Base-by-base conservation (phyloP, 2,113 vertebrate genomes). In the Microcebus tavaratra region DNA sequence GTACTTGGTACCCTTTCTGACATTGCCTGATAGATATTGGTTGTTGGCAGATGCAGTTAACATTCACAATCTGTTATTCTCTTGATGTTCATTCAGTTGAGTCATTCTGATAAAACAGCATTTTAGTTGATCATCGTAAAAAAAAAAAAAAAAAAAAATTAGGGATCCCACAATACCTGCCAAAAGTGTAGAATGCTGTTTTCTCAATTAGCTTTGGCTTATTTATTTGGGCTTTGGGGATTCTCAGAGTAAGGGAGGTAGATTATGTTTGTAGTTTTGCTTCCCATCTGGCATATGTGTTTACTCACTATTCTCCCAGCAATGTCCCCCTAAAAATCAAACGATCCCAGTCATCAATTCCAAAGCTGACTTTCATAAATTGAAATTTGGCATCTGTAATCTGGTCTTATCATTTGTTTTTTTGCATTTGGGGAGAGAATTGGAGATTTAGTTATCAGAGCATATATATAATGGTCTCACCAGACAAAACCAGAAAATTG, bases 401-500 rank as follows among this genome's bases (percentile, higher is more conserved):
- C 21, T 45, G 23, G 61, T 88, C 81, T 68, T 34, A 8, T 50
- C 31, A 48, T 34, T 20, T 55, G 17, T 55, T 53, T 39, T 87
- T 50, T 63, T 90, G 23, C 1, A 5, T 76, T 61, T 92, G n/a
- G 25, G 18, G 67, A 6, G n/a, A 48, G 36, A 68, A 90, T 25
- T 84, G 25, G 81, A 90, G n/a, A 73, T 94, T 45, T 59, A 48
- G 17, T 88, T 78, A 81, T 31, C 57, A 76, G 20, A 53, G 31
- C 1, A 0, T 90, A 39, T 90, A 18, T 61, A 39, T 48, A 99
- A 99, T 0, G 99, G 99, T 85, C 99, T 99, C 97, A 98, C 98
- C 99, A 29, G 99, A 99, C 98, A 99, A 99, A 98, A 99, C 99
- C 97, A 99, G 98, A 98, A 99, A 99, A 96, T 99, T 70, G 23